Conservation (phyloP, 2,797 vertebrate genomes). For the Harpagifer antarcticus region DNA sequence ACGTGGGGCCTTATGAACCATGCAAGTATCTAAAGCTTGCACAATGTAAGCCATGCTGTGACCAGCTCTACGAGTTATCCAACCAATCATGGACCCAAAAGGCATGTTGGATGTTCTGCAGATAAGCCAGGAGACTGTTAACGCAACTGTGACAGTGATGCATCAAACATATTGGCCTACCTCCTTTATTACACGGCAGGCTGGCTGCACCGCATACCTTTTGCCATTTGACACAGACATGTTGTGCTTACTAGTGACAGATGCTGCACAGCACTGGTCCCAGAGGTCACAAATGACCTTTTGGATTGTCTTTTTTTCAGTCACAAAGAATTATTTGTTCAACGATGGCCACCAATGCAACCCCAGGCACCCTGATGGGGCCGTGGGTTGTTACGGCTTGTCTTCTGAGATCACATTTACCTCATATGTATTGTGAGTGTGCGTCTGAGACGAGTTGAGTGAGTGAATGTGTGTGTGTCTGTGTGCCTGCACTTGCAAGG, state of each 20-base stretch:
- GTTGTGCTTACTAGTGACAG: conserved; percentile 78
- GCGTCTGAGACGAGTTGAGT: conserved; percentile 22
- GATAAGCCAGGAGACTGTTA: conserved; percentile 40
- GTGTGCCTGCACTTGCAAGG: conserved; percentile 16
- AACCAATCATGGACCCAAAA: conserved; percentile 28
- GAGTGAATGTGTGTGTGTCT: conserved; percentile 22
- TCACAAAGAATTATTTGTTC: conserved; percentile 84
- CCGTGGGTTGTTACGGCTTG: conserved; percentile 74
- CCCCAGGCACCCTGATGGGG: conserved; percentile 78
- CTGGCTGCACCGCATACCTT: conserved; percentile 65
- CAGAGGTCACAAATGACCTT: conserved; percentile 85
- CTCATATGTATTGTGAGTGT: conserved; percentile 60
- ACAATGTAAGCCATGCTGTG: conserved; percentile 6
- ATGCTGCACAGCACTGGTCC: conserved; percentile 76
- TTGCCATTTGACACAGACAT: conserved; percentile 80
- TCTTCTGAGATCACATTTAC: conserved; percentile 82
- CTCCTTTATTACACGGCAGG: conserved; percentile 59
- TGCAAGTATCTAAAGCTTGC: conserved; percentile 9
- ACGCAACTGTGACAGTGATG: conserved; percentile 45
- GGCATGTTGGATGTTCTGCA: conserved; percentile 28
- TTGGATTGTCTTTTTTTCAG: conserved; percentile 76
- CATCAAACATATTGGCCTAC: conserved; percentile 36
- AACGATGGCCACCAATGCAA: conserved; percentile 82
- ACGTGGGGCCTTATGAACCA: neutral
- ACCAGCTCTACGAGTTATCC: conserved; percentile 23